A percentile compares a stretch with the other conserved stretches of the same genome.
phyloP scores from a whole-genome alignment of 2,113 vertebrate species.

The Oxyura jamaicensis region DNA sequence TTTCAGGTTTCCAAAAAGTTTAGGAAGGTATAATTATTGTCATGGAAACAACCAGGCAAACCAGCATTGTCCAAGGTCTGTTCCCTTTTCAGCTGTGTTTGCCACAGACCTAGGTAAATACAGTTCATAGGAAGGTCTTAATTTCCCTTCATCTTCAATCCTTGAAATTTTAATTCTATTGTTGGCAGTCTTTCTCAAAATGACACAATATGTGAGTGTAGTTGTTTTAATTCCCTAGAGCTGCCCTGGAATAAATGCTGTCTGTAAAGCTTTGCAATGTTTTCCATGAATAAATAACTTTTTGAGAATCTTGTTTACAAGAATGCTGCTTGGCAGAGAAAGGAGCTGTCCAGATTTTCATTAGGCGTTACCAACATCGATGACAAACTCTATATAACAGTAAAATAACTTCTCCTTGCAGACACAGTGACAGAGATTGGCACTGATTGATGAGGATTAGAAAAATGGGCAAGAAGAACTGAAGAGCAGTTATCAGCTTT shows the following conservation, averaged over 20 bases:
- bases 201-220: background rate
- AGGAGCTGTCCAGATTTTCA: background rate
- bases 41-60: background rate
- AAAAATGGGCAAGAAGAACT: background rate
- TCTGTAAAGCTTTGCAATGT: background rate
- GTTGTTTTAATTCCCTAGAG: background rate
- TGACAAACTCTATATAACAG: background rate
- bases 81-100: background rate
- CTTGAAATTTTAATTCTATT: background rate
- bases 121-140: background rate
- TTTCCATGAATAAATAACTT: background rate
- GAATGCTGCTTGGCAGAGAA: background rate
- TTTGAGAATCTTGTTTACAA: background rate
- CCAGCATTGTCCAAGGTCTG: background rate
- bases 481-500: conserved; percentile 5
- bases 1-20: background rate
- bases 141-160: background rate
- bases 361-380: background rate
- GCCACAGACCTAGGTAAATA: background rate
- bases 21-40: background rate
- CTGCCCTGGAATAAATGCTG: background rate
- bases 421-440: background rate
- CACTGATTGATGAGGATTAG: background rate
- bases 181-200: background rate
- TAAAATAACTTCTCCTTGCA: conserved; percentile 3